Evolutionary conservation across 2,888 invertebrate genomes (phyloP).

Genomic region (Watsonalla binaria): DNA sequence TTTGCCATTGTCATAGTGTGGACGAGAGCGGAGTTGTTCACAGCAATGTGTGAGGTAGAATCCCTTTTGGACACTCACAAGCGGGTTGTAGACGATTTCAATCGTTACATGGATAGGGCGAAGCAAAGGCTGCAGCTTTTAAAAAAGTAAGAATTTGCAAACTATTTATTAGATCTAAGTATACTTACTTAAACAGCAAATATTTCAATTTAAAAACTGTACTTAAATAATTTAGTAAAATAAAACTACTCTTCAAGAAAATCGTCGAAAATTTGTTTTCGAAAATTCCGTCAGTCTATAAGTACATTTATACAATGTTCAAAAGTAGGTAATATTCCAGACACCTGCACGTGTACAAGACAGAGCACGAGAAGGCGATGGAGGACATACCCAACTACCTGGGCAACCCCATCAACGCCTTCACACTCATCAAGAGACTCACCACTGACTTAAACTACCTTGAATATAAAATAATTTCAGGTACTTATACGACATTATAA

Average conservation of each 20-base stretch:
- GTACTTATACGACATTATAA: slow-evolving; percentile 25
- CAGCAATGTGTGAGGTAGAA: slow-evolving; percentile 96
- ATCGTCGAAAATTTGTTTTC: too few relatives aligned
- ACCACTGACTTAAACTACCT: slow-evolving; percentile 94
- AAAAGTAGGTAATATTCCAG: slow-evolving; percentile 64
- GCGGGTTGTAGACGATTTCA: slow-evolving; percentile 90
- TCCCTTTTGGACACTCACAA: slow-evolving; percentile 94
- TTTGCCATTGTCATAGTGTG: slow-evolving; percentile 30
- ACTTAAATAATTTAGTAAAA: too few relatives aligned
- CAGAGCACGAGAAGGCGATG: slow-evolving; percentile 87
- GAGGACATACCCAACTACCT: slow-evolving; percentile 89
- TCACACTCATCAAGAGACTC: slow-evolving; percentile 94
- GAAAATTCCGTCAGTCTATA: too few relatives aligned
- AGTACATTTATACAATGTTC: too few relatives aligned
- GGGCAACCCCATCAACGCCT: slow-evolving; percentile 96
- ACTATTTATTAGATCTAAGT: too few relatives aligned
- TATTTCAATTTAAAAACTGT: too few relatives aligned
- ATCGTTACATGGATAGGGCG: slow-evolving; percentile 90
- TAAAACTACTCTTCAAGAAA: too few relatives aligned
- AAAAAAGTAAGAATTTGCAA: slow-evolving; percentile 80
- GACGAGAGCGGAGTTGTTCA: slow-evolving; percentile 87
- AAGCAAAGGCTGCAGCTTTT: slow-evolving; percentile 87
- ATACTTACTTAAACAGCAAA: too few relatives aligned
- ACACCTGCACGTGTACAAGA: slow-evolving; percentile 84
- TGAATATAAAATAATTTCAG: slow-evolving; percentile 84